A percentile compares a stretch with the other conserved stretches of the same genome.
These are phyloP conservation scores for Dicrurus megarhynchus DNA, from an alignment of 2,113 vertebrate genomes.

Conservation along the genomic window DNA sequence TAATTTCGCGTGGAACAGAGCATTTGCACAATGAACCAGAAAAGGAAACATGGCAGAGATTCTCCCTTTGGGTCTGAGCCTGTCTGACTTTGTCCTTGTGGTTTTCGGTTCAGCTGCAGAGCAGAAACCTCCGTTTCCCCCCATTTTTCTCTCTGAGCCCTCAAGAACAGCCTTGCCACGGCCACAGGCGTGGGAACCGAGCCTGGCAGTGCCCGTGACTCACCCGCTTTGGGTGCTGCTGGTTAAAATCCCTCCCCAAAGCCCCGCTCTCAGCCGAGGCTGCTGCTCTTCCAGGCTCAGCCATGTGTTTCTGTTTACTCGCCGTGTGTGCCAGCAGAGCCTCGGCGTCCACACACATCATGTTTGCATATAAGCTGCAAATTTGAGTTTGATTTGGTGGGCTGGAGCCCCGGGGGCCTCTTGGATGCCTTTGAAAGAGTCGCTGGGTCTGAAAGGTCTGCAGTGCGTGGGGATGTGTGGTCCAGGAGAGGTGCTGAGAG, in stretches of 20 bases:
- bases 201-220: not conserved
- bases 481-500: not conserved
- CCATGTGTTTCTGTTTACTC: constrained; percentile 45
- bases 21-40: not conserved
- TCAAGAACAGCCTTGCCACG: not conserved
- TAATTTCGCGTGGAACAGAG: not conserved
- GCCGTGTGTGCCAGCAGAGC: not conserved
- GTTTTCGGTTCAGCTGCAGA: not conserved
- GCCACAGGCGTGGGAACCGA: accelerated
- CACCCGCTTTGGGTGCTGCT: not conserved
- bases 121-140: not conserved
- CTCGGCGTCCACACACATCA: not conserved
- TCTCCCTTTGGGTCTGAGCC: not conserved
- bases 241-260: not conserved
- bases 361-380: constrained; percentile 24
- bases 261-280: not conserved
- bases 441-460: not conserved
- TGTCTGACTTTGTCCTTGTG: not conserved
- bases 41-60: not conserved
- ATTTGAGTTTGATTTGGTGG: constrained; percentile 51
- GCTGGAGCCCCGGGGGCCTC: not conserved
- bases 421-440: constrained; percentile 6
- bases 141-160: not conserved
- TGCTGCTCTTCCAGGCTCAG: not conserved
- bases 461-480: not conserved